Base-by-base conservation (phyloP, 2,113 vertebrate genomes). In the Proteles cristata region DNA sequence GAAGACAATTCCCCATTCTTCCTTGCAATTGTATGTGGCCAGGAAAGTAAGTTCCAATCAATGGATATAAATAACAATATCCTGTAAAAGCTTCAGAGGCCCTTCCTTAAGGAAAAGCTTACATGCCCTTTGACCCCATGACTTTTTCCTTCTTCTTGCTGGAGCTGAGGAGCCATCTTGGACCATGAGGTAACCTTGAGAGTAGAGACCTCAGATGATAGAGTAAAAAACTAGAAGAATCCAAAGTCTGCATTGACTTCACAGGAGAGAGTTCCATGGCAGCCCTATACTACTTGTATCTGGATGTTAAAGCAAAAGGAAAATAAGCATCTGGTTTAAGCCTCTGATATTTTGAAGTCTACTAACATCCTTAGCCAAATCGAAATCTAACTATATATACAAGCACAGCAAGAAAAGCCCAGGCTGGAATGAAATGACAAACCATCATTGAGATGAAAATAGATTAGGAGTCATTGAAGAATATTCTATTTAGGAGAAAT, bases 401-500 rank as follows among this genome's bases (percentile, higher is more conserved):
- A 90, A 94, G 39, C 43, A 79, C 63, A 96, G 39, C 55, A 68
- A 88, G 58, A 58, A 48, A 76, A 94, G 26, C 19, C 48, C 14
- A 81, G 79, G 43, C 33, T 81, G 23, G 33, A 66, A 79, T 45
- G 74, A 97, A 87, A 73, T 35, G 26, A 73, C 15, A 71, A 61
- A 17, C 28, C 39, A 84, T 45, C 23, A 7, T 8, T 74, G 55
- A 91, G 84, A 88, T 94, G 55, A 93, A 94, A 97, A 77, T 21
- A 92, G 53, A 86, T 81, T 74, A 71, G 43, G 90, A 86, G 58
- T 76, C 39, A 86, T 1, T 35, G 55, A 88, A 90, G 73, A 82
- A 92, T 90, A 93, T 83, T 93, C 16, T 45, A 66, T 58, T 93
- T 79, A 91, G 19, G 14, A 86, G 93, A 93, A 95, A 82, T 90